Evolutionary conservation across 2,113 vertebrate species (phyloP), one percentile per base, ranked within the genome.

Genomic region (Galeopterus variegatus): DNA sequence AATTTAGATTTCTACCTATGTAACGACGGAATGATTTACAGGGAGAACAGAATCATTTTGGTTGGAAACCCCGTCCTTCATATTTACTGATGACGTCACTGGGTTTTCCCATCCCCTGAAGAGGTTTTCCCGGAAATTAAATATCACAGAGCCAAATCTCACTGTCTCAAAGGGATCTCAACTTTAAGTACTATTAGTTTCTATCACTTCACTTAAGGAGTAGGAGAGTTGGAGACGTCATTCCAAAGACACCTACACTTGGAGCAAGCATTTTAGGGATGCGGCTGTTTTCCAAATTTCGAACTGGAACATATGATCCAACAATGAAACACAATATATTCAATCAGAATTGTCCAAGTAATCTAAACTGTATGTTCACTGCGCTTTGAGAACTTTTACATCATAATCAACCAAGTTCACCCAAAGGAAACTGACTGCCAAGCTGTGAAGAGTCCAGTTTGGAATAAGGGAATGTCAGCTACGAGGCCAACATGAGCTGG

Each of bases 61-160:
- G 77, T 9, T 64, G 76, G 92, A 52, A 76, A 82, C 33, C 60
- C 65, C 4, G 1, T 24, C 64, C 41, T 48, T 79, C 69, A 24
- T 41, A 62, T 54, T 88, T 48, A 54, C 67, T 52, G 31, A 65
- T 41, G 33, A 31, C 5, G 31, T 56, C 82, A 69, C 0, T 90
- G 50, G 54, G 67, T 28, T 75, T 92, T 76, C 93, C 33, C 60
- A 50, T 60, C 52, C 23, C 69, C n/a, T 87, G n/a, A 50, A 79
- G 85, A 88, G 76, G 70, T 28, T 45, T 31, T 93, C 58, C 73
- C 12, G 14, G 86, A 93, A 97, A 95, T 28, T 45, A 82, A 82
- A 88, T 3, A 69, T 11, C 86, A 89, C 24, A 23, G 52, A 86
- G 75, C 5, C 79, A 8, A 75, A 70, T 10, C 7, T 58, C 54